Percentiles rank a stretch among this genome's conserved stretches.
These are phyloP conservation scores for Sylvia atricapilla DNA, from an alignment of 2,113 vertebrate genomes.

Conservation along the genomic window DNA sequence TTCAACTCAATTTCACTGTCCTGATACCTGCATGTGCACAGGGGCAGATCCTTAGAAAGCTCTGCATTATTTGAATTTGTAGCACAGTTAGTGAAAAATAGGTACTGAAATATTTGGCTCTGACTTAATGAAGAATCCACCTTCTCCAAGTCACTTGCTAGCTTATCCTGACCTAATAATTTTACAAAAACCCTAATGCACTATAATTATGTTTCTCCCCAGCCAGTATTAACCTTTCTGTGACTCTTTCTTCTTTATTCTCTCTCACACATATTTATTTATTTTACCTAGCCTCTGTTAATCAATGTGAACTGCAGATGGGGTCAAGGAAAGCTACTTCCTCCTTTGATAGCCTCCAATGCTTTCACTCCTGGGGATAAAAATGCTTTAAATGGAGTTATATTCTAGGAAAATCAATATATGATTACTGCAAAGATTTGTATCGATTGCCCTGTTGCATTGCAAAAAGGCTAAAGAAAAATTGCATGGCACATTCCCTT, in stretches of 20 bases:
- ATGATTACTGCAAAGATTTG: conserved; percentile 93
- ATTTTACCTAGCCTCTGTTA: conserved; percentile 82
- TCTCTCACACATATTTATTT: conserved; percentile 64
- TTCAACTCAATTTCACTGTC: background rate
- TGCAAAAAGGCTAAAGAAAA: conserved; percentile 82
- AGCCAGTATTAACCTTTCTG: conserved; percentile 84
- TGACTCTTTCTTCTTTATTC: conserved; percentile 74
- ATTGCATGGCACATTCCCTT: conserved; percentile 66
- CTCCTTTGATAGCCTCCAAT: conserved; percentile 85
- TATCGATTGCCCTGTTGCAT: conserved; percentile 86
- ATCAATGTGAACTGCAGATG: conserved; percentile 94
- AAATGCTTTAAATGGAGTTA: conserved; percentile 93
- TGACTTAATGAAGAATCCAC: conserved; percentile 68
- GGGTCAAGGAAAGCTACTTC: conserved; percentile 87
- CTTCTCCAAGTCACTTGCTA: conserved; percentile 77
- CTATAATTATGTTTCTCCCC: conserved; percentile 83
- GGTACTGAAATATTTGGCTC: background rate
- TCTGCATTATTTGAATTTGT: background rate
- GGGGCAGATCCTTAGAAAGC: background rate
- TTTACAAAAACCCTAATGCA: conserved; percentile 87
- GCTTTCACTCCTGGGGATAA: conserved; percentile 84
- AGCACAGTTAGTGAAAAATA: background rate
- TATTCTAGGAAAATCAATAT: conserved; percentile 94
- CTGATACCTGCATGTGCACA: background rate
- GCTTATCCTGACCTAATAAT: conserved; percentile 83